Percentiles rank a stretch among this genome's conserved stretches.
Conservation (phyloP, 2,888 invertebrate species). For the Coleophora deauratella region DNA sequence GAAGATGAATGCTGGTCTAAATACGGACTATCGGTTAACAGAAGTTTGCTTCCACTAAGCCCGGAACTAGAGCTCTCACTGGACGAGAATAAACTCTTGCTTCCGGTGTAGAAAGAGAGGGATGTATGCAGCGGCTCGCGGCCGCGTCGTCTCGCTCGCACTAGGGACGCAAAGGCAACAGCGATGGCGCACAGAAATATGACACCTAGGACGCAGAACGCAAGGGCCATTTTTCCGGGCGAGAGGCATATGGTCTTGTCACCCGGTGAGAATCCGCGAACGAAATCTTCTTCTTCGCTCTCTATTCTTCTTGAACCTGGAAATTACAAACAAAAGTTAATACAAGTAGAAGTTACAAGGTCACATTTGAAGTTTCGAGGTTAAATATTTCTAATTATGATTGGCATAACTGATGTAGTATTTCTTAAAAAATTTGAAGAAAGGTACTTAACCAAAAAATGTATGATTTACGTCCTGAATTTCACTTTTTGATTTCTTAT, state of each 20-base stretch:
- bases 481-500: too few species aligned
- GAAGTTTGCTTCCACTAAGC: constrained; percentile 74
- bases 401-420: too few species aligned
- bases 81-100: constrained; percentile 76
- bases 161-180: constrained; percentile 78
- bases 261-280: constrained; percentile 66
- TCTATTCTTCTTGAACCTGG: constrained; percentile 62
- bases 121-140: constrained; percentile 68
- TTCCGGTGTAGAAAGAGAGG: constrained; percentile 72
- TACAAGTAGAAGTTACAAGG: neutral
- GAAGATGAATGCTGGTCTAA: constrained; percentile 72
- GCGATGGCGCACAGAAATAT: constrained; percentile 82
- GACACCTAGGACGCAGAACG: constrained; percentile 81
- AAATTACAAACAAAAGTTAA: constrained; percentile 5
- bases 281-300: constrained; percentile 53
- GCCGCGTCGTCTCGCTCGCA: constrained; percentile 73
- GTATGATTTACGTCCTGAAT: too few species aligned
- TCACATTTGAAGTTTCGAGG: neutral
- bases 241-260: constrained; percentile 82
- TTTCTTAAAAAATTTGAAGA: too few species aligned
- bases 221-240: constrained; percentile 83
- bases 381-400: too few species aligned
- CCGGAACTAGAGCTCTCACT: constrained; percentile 75
- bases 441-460: too few species aligned
- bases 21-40: constrained; percentile 76